Percentiles rank a stretch among this genome's conserved stretches.
Evolutionary conservation across 2,797 vertebrate genomes (phyloP).

Genomic region (Clarias platycephalus): DNA sequence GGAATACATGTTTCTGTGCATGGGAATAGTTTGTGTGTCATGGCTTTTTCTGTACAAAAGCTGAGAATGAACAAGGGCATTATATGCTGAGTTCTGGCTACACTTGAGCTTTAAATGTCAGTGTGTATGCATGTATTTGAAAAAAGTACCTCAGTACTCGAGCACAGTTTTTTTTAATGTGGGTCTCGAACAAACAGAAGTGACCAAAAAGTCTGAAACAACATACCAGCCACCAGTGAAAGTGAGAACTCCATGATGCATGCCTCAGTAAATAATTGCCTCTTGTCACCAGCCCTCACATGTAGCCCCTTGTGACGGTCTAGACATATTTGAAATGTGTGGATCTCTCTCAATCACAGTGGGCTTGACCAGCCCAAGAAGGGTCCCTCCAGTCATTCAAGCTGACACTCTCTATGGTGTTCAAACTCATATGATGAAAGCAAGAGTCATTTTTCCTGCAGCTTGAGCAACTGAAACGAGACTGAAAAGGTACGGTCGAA

Average conservation of each 20-base stretch:
- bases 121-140: background rate
- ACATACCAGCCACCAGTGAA: slow-evolving; percentile 12
- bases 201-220: slow-evolving; percentile 32
- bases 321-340: slow-evolving; percentile 56
- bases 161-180: background rate
- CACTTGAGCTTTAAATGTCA: slow-evolving; percentile 44
- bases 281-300: slow-evolving; percentile 26
- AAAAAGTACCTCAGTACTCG: slow-evolving; percentile 22
- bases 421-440: slow-evolving; percentile 50
- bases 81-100: slow-evolving; percentile 32
- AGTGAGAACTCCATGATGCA: slow-evolving; percentile 12
- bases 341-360: slow-evolving; percentile 32
- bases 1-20: background rate
- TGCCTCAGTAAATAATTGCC: slow-evolving; percentile 40
- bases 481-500: slow-evolving; percentile 41
- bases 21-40: slow-evolving; percentile 45
- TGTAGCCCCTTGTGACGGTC: slow-evolving; percentile 21
- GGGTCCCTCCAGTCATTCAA: slow-evolving; percentile 49
- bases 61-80: slow-evolving; percentile 24
- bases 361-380: slow-evolving; percentile 44
- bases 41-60: slow-evolving; percentile 49
- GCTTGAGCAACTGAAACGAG: slow-evolving; percentile 44
- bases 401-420: slow-evolving; percentile 44
- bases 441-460: slow-evolving; percentile 37
- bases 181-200: slow-evolving; percentile 35